phyloP scores from a whole-genome alignment of 2,888 invertebrate species.

The Agrochola macilenta region DNA sequence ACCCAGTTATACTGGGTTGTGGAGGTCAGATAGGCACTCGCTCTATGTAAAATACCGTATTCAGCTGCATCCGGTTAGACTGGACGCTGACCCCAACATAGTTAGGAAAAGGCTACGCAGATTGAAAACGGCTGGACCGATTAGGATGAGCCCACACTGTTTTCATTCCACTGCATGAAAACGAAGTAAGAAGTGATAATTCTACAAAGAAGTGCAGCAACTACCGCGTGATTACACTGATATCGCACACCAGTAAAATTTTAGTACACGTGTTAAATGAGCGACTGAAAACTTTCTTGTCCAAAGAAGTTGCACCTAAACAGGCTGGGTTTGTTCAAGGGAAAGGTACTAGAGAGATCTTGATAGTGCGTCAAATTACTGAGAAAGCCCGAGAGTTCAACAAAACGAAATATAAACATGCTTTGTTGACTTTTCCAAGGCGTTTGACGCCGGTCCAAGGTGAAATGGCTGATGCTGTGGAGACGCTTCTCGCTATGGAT shows the following conservation, averaged over 20 bases:
- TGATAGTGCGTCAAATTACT: background rate
- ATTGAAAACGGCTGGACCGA: no score
- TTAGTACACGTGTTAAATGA: background rate
- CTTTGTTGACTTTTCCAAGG: background rate
- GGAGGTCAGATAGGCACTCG: no score
- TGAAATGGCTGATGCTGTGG: background rate
- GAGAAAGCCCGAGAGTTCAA: background rate
- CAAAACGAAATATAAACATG: background rate
- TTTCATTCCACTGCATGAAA: background rate
- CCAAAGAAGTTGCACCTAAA: background rate
- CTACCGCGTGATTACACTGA: background rate
- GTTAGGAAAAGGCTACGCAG: no score
- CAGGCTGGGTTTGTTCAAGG: background rate
- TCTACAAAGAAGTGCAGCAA: background rate
- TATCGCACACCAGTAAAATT: background rate
- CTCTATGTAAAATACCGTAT: no score
- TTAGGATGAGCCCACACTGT: background rate
- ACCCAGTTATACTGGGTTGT: no score
- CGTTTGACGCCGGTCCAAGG: background rate
- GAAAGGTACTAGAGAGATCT: background rate
- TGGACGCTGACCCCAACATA: no score
- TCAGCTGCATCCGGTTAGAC: no score
- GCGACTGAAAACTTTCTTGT: background rate
- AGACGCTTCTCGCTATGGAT: background rate
- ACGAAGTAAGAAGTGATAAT: no score